These are phyloP conservation scores for Trachurus trachurus DNA, from an alignment of 2,797 vertebrate species.

Conservation along the genomic window DNA sequence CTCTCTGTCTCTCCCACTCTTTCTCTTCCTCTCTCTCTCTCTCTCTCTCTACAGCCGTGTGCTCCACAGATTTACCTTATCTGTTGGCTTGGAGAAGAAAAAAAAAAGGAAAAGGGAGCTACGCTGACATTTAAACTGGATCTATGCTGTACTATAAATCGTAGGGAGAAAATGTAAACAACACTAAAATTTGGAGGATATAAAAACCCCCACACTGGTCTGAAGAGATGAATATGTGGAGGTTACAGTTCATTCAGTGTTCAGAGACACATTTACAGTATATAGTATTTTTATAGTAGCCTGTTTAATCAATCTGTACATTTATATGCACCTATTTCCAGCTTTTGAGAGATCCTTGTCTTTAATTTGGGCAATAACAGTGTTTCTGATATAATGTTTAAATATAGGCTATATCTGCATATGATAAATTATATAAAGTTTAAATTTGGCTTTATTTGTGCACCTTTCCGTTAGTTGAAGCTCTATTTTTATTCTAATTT, in stretches of 20 bases:
- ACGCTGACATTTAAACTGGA: conserved; percentile 39
- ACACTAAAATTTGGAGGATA: not conserved
- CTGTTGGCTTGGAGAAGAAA: conserved; percentile 25
- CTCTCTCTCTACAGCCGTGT: conserved; percentile 37
- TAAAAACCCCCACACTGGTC: not conserved
- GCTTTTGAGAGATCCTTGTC: not conserved
- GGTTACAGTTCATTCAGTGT: not conserved
- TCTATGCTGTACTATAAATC: not conserved
- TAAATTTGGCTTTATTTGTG: not conserved
- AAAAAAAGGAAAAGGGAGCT: too few species aligned
- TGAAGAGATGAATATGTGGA: not conserved
- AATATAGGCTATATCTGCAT: too few species aligned
- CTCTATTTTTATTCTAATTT: not conserved
- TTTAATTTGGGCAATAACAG: not conserved
- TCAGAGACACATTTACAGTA: not conserved
- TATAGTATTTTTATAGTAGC: not conserved
- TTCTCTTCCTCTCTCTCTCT: conserved; percentile 14
- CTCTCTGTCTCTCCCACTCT: conserved; percentile 9
- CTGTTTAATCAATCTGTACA: not conserved
- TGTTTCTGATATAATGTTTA: not conserved
- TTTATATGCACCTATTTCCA: not conserved
- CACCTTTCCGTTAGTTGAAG: not conserved
- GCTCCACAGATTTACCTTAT: conserved; percentile 63
- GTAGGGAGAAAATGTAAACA: not conserved
- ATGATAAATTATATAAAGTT: not conserved